These are phyloP conservation scores for Chirona hameri DNA, from an alignment of 2,888 invertebrate species.

Conservation along the genomic window DNA sequence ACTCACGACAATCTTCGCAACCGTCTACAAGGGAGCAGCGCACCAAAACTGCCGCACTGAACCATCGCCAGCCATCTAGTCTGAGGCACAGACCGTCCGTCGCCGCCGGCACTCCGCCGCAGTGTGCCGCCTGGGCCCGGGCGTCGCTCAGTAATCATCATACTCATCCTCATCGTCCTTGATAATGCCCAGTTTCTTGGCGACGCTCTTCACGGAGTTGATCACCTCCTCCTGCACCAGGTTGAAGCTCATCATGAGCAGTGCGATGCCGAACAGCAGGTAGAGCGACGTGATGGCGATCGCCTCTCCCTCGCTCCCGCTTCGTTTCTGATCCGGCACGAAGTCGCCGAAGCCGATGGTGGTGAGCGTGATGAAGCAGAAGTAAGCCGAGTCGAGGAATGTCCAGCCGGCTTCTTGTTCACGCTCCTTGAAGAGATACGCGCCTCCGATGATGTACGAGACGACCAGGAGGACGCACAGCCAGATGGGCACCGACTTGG, in stretches of 20 bases:
- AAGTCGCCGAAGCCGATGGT: slow-evolving; percentile 92
- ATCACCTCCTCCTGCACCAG: slow-evolving; percentile 91
- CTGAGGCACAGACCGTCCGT: too few species aligned
- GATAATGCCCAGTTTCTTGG: slow-evolving; percentile 79
- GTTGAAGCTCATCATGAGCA: slow-evolving; percentile 95
- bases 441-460: slow-evolving; percentile 84
- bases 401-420: slow-evolving; percentile 65
- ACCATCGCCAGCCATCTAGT: too few species aligned
- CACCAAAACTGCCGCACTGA: too few species aligned
- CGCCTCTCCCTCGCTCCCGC: slow-evolving; percentile 49
- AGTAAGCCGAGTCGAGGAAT: slow-evolving; percentile 83
- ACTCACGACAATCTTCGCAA: too few species aligned
- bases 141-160: slow-evolving; percentile 32
- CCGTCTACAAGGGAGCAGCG: too few species aligned
- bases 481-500: slow-evolving; percentile 72
- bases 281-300: slow-evolving; percentile 88
- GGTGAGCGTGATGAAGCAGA: slow-evolving; percentile 89
- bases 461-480: slow-evolving; percentile 77
- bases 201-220: slow-evolving; percentile 79
- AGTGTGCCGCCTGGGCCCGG: not conserved
- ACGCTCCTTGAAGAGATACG: slow-evolving; percentile 76
- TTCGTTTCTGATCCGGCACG: slow-evolving; percentile 72
- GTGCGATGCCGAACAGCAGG: slow-evolving; percentile 86
- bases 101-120: too few species aligned
- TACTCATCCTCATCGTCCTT: slow-evolving; percentile 61